Evolutionary conservation across 2,888 invertebrate species (phyloP), one percentile per base, ranked within the genome.

Genomic region (Rhingia campestris): DNA sequence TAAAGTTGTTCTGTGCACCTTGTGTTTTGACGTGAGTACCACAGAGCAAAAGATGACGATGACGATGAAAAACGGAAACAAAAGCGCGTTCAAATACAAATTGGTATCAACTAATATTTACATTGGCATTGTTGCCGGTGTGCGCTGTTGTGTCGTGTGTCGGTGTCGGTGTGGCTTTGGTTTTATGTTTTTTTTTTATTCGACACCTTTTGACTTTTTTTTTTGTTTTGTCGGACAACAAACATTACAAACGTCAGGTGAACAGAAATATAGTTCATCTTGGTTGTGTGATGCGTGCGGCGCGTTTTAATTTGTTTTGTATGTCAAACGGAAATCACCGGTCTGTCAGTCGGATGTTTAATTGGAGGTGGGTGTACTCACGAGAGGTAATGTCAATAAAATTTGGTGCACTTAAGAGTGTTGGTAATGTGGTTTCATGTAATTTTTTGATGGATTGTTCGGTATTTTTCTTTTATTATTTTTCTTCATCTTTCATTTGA

Each of bases 31-130:
- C 9, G 47, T 14, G 7, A 6, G 54, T 30, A 56, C 47, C 45
- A 47, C 41, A 41, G 32, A 59, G 10, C 14, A 58, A 33, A 47
- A 41, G 43, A 79, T 53, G 56, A 22, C 22, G 22, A 22, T 2
- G 82, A 70, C 63, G 58, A 81, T 45, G 61, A 79, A 74, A 86
- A 77, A 76, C 76, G 53, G 81, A 84, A 81, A 72, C 81, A 73
- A 73, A 64, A 67, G 64, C 22, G 89, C 89, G 89, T 90, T 89
- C 88, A 90, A 90, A 90, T 88, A 86, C 81, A 87, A 88, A 86
- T 79, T 69, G 66, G 87, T 87, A 88, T 88, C 87, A 49, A 70
- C 73, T 45, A 82, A 82, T 82, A 82, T 85, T 81, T 75, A 67
- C 82, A 75, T 59, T 61, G 39, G 35, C 33, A 59, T 73, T 81